Conservation (phyloP, 2,888 invertebrate genomes). For the Netelia melanura region DNA sequence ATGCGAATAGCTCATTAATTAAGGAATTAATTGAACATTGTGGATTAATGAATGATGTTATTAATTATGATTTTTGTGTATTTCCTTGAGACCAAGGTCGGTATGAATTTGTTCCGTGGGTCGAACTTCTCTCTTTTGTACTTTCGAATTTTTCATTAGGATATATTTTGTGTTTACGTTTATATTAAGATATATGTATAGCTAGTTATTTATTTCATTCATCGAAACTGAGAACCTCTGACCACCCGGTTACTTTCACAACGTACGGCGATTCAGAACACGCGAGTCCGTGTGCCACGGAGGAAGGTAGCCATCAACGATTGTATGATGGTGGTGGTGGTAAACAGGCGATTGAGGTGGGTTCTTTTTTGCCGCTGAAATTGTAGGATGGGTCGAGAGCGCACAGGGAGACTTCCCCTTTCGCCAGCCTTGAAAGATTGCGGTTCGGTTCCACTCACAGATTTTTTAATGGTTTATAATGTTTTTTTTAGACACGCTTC, state of each 20-base stretch:
- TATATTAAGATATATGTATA: not conserved
- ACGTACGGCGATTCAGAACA: constrained; percentile 72
- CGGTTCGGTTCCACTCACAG: constrained; percentile 32
- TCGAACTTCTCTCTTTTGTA: not conserved
- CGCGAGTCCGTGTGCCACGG: constrained; percentile 65
- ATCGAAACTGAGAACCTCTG: constrained; percentile 77
- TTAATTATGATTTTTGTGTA: too few species aligned
- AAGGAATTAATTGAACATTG: not conserved
- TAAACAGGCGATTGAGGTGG: constrained; percentile 72
- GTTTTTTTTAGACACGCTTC: not conserved
- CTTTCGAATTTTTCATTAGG: not conserved
- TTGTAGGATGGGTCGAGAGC: constrained; percentile 70
- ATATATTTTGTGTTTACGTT: not conserved
- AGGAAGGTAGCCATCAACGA: constrained; percentile 61
- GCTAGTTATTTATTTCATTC: constrained; percentile 31
- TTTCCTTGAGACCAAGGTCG: too few species aligned
- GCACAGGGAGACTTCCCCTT: constrained; percentile 67
- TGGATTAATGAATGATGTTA: too few species aligned
- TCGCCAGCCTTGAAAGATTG: constrained; percentile 27
- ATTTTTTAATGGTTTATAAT: constrained; percentile 17
- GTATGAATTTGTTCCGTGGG: too few species aligned
- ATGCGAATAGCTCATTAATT: not conserved
- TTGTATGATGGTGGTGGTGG: constrained; percentile 50
- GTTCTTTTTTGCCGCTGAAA: constrained; percentile 49
- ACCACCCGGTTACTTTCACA: constrained; percentile 75